Conservation (phyloP, 2,113 vertebrate species). For the Calyptommatus sinebrachiatus region DNA sequence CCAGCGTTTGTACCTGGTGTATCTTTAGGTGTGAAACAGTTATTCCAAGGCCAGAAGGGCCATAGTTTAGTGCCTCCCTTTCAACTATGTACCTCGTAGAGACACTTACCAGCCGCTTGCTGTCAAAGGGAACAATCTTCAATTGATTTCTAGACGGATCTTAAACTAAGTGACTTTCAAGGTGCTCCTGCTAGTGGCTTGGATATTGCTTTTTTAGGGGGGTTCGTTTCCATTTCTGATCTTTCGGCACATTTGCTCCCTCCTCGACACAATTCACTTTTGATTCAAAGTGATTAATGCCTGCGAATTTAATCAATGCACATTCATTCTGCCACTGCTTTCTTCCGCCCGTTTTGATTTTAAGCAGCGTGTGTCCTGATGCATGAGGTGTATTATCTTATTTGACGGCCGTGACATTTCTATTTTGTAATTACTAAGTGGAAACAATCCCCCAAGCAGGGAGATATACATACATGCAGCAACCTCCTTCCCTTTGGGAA, state of each 20-base stretch:
- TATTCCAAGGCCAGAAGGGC: too few relatives aligned
- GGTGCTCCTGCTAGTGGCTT: neutral
- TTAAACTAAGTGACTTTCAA: neutral
- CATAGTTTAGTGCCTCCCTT: too few relatives aligned
- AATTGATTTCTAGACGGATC: neutral
- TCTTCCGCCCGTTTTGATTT: constrained; percentile 45
- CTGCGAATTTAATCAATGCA: constrained; percentile 58
- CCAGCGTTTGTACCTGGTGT: too few relatives aligned
- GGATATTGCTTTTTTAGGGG: neutral
- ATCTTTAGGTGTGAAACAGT: too few relatives aligned
- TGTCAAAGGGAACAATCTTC: neutral
- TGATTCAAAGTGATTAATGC: constrained; percentile 69
- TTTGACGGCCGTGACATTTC: constrained; percentile 65
- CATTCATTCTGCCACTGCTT: constrained; percentile 30
- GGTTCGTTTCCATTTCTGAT: constrained; percentile 32
- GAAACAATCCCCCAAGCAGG: constrained; percentile 42
- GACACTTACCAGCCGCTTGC: neutral
- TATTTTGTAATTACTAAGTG: constrained; percentile 66
- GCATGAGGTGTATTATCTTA: constrained; percentile 58
- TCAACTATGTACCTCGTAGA: neutral
- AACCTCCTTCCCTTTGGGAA: constrained; percentile 34
- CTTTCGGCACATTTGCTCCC: constrained; percentile 58
- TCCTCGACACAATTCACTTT: constrained; percentile 55
- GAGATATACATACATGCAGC: neutral
- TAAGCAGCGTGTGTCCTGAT: constrained; percentile 66